A percentile compares a stretch with the other conserved stretches of the same genome.
phyloP scores from a whole-genome alignment of 2,888 invertebrate genomes.

The Theretra japonica region DNA sequence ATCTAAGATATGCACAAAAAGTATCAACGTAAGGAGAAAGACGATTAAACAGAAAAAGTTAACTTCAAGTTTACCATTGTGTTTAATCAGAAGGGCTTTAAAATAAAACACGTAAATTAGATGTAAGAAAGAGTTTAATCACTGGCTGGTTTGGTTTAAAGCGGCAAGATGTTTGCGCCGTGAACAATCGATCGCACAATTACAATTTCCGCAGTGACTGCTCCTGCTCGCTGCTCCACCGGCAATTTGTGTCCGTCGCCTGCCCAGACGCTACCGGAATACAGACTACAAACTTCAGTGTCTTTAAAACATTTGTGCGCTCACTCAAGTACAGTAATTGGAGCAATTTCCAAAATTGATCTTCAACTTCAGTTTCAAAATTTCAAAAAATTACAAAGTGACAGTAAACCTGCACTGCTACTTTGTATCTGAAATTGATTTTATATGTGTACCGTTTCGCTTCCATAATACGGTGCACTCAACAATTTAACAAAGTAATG shows the following conservation, averaged over 20 bases:
- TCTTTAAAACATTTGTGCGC: conserved; percentile 77
- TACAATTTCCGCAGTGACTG: conserved; percentile 78
- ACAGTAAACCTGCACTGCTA: not conserved
- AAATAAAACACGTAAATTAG: conserved; percentile 10
- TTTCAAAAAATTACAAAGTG: not conserved
- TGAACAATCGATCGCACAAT: conserved; percentile 69
- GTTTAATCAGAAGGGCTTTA: not conserved
- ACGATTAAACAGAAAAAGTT: not conserved
- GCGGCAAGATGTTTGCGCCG: conserved; percentile 47
- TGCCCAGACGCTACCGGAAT: conserved; percentile 83
- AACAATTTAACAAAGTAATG: conserved; percentile 40
- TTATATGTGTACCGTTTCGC: conserved; percentile 10
- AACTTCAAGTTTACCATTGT: not conserved
- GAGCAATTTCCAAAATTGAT: conserved; percentile 84
- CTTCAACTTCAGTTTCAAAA: conserved; percentile 68
- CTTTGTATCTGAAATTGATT: conserved; percentile 11
- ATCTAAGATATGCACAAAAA: too few relatives aligned
- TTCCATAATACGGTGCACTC: conserved; percentile 1
- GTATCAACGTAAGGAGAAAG: too few relatives aligned
- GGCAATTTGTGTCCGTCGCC: conserved; percentile 82
- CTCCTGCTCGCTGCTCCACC: conserved; percentile 60
- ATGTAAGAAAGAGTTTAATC: conserved; percentile 8
- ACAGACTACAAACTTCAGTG: conserved; percentile 76
- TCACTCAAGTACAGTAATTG: conserved; percentile 83
- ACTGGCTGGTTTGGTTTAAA: conserved; percentile 34